phyloP scores from a whole-genome alignment of 2,113 vertebrate genomes.

The Brachyhypopomus occidentalis region DNA sequence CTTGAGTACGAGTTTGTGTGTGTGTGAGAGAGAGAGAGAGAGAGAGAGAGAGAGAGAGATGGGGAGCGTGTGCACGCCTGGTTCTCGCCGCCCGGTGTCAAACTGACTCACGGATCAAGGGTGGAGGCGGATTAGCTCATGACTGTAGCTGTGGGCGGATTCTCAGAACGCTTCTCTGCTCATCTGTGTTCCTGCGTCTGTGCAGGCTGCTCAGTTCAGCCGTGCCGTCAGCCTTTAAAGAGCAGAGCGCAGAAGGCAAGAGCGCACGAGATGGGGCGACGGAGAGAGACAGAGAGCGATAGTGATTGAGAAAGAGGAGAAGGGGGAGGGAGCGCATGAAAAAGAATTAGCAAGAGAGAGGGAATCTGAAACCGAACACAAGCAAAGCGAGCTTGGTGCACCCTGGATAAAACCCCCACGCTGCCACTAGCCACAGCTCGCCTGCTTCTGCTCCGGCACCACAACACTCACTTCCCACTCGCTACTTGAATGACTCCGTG shows the following conservation, averaged over 20 bases:
- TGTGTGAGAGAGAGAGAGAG: conserved; percentile 21
- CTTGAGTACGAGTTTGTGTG: conserved; percentile 54
- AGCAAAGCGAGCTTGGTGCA: conserved; percentile 1
- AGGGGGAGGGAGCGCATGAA: neutral
- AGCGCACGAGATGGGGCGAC: too few relatives aligned
- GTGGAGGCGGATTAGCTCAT: conserved; percentile 41
- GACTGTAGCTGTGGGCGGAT: conserved; percentile 36
- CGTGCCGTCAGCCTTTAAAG: conserved; percentile 26
- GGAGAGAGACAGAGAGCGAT: neutral
- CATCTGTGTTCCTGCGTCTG: conserved; percentile 2
- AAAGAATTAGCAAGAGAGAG: neutral
- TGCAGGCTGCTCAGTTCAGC: conserved; percentile 21
- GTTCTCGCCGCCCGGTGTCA: conserved; percentile 27
- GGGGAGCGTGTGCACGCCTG: conserved; percentile 6
- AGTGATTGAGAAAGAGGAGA: neutral
- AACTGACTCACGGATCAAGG: conserved; percentile 46
- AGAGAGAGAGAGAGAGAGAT: conserved; percentile 1
- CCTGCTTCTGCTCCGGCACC: conserved; percentile 9
- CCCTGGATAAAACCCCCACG: conserved; percentile 21
- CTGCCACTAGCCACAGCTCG: neutral
- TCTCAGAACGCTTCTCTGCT: conserved; percentile 39
- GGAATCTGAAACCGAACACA: neutral
- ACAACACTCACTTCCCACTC: conserved; percentile 30
- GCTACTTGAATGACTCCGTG: conserved; percentile 58
- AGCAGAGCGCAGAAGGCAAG: neutral